Evolutionary conservation across 92 coral and sea anemone genomes (phyloP).

Genomic region (Plumapathes pennacea): DNA sequence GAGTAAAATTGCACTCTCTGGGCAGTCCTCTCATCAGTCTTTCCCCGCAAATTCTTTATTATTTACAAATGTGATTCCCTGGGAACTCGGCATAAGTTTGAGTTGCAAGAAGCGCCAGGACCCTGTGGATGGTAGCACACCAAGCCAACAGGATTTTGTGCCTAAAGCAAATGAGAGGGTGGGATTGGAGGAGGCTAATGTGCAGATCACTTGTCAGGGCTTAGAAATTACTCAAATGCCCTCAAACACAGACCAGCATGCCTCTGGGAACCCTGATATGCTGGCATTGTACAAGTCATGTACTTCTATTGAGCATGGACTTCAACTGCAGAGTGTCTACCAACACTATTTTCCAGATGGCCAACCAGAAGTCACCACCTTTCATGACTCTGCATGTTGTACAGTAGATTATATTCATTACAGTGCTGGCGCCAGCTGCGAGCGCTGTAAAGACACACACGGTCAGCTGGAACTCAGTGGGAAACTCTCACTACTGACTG

Average conservation of each 20-base stretch:
- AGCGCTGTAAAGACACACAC: constrained; percentile 20
- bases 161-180: background rate
- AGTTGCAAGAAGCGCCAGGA: constrained; percentile 23
- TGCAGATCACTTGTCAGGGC: constrained; percentile 1
- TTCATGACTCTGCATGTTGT: constrained; percentile 71
- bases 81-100: constrained; percentile 58
- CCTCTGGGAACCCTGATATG: background rate
- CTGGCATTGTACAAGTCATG: background rate
- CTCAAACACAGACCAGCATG: background rate
- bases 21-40: constrained; percentile 56
- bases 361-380: constrained; percentile 79
- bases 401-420: constrained; percentile 87
- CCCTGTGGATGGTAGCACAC: background rate
- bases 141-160: background rate
- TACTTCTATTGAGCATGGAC: constrained; percentile 20
- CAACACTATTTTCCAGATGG: constrained; percentile 49
- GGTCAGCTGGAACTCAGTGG: constrained; percentile 66
- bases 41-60: constrained; percentile 21
- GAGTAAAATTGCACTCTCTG: constrained; percentile 77
- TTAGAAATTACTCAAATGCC: background rate
- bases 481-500: constrained; percentile 55
- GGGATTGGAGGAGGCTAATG: background rate
- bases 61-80: constrained; percentile 68
- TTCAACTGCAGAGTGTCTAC: constrained; percentile 79
- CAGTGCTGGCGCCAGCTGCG: constrained; percentile 45